These are phyloP conservation scores for Blennius ocellaris DNA, from an alignment of 2,113 vertebrate genomes.

Conservation along the genomic window DNA sequence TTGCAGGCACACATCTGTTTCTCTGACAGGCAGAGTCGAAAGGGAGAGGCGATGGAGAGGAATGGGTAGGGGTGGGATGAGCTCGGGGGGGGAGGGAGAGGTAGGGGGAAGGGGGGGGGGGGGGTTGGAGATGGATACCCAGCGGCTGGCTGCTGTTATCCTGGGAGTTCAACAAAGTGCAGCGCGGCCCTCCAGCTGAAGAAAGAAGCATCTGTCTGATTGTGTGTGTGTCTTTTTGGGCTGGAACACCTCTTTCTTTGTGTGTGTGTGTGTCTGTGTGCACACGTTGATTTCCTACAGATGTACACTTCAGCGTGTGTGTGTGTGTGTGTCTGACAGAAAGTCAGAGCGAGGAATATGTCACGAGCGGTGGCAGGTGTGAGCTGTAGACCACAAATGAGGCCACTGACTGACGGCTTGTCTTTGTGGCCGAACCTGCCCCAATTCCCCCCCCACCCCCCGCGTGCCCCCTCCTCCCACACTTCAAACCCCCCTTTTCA, in stretches of 20 bases:
- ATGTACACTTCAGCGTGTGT: background rate
- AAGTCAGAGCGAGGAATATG: constrained; percentile 12
- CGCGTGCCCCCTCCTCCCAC: background rate
- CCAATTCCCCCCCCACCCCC: constrained; percentile 57
- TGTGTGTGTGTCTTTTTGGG: constrained; percentile 4
- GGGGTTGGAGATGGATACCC: constrained; percentile 49
- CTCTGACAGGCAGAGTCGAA: constrained; percentile 46
- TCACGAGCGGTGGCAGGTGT: constrained; percentile 51
- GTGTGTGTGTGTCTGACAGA: background rate
- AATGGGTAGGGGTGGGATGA: constrained; percentile 28
- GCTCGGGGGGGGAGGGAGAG: constrained; percentile 7
- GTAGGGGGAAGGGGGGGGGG: background rate
- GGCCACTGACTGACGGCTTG: constrained; percentile 66
- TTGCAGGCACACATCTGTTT: constrained; percentile 54
- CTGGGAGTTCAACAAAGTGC: constrained; percentile 67
- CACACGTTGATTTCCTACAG: too few species aligned
- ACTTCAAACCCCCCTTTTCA: constrained; percentile 46
- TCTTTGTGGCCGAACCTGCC: constrained; percentile 63
- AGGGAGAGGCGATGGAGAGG: constrained; percentile 44
- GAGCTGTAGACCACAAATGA: constrained; percentile 67
- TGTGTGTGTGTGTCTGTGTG: background rate
- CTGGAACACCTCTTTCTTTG: constrained; percentile 5
- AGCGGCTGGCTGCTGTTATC: constrained; percentile 44
- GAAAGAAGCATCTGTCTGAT: constrained; percentile 24
- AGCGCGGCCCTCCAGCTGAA: constrained; percentile 51